These are phyloP conservation scores for Cepaea nemoralis DNA, from an alignment of 1,140 invertebrate species.

Conservation along the genomic window DNA sequence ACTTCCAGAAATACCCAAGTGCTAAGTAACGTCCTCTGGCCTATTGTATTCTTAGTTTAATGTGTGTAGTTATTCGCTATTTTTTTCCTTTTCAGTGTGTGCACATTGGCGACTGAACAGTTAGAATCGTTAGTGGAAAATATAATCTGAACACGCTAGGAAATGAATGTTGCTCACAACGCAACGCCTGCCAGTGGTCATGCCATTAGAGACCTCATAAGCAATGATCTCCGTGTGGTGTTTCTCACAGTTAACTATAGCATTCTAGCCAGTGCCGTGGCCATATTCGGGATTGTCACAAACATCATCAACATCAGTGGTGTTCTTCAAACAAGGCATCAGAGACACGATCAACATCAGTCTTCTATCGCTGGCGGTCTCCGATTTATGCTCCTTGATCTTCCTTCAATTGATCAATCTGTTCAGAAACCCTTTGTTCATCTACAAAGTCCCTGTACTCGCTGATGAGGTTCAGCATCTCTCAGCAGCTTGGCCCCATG, in stretches of 20 bases:
- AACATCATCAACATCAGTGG: slow-evolving; percentile 5
- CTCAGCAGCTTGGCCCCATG: slow-evolving; percentile 1
- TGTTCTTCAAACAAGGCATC: background rate
- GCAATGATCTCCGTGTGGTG: background rate
- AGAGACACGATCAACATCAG: slow-evolving; percentile 9
- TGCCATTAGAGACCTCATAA: too few relatives aligned
- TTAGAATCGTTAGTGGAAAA: too few relatives aligned
- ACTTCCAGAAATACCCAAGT: too few relatives aligned
- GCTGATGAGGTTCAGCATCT: background rate
- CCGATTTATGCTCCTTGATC: background rate
- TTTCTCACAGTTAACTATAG: background rate
- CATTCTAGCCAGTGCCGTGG: background rate
- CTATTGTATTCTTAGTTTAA: too few relatives aligned
- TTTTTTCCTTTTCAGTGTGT: too few relatives aligned
- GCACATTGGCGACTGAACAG: too few relatives aligned
- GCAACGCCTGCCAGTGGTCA: too few relatives aligned
- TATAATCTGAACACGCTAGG: too few relatives aligned
- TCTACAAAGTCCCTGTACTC: background rate
- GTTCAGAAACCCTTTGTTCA: background rate
- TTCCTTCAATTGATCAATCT: background rate
- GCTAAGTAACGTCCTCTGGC: too few relatives aligned
- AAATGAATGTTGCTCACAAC: too few relatives aligned
- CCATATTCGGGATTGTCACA: background rate
- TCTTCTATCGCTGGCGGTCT: background rate
- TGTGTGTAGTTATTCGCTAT: too few relatives aligned